Percentiles rank a stretch among this genome's conserved stretches.
phyloP scores from a whole-genome alignment of 2,888 invertebrate species.

The Zygogramma bicolorata region DNA sequence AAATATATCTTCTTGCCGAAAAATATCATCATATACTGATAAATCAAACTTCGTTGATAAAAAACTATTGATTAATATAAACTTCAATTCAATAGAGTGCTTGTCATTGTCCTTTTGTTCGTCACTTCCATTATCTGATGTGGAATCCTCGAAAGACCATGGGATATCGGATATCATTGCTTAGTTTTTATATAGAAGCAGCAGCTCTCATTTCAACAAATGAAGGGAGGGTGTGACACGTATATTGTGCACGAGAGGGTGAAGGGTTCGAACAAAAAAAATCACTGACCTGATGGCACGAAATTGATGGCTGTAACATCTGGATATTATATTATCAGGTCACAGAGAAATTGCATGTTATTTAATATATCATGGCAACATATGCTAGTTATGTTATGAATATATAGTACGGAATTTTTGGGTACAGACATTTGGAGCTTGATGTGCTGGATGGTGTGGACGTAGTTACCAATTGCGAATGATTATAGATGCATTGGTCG shows the following conservation, averaged over 20 bases:
- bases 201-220: conserved; percentile 53
- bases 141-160: not conserved
- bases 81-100: conserved; percentile 17
- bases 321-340: conserved; percentile 48
- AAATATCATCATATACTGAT: too few species aligned
- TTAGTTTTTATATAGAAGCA: conserved; percentile 46
- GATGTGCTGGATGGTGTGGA: too few species aligned
- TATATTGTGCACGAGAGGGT: conserved; percentile 56
- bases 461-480: too few species aligned
- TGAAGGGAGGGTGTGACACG: conserved; percentile 55
- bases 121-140: not conserved
- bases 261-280: conserved; percentile 54
- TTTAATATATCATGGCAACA: conserved; percentile 40
- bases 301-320: conserved; percentile 57
- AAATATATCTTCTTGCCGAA: not conserved
- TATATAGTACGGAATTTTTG: not conserved
- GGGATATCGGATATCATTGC: not conserved
- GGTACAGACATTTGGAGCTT: too few species aligned
- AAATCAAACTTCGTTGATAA: too few species aligned
- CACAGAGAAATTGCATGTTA: conserved; percentile 42
- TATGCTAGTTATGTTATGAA: conserved; percentile 24
- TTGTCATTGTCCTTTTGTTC: conserved; percentile 10
- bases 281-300: conserved; percentile 42
- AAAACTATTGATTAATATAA: not conserved
- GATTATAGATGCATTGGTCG: too few species aligned